Conservation (phyloP, 2,888 invertebrate species). For the Cabera pusaria region DNA sequence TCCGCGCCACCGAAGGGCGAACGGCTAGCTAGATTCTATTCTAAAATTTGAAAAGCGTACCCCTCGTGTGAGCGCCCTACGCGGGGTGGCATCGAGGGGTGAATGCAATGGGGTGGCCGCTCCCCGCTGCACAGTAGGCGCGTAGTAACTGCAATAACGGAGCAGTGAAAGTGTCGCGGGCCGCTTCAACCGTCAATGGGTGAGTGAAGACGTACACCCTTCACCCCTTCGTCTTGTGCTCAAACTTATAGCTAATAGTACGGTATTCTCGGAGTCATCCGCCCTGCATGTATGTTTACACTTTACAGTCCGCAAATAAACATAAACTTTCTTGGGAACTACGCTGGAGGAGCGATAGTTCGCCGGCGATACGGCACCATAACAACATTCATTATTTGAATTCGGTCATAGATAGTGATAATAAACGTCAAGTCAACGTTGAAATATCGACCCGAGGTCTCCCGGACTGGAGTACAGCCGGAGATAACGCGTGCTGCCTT, state of each 20-base stretch:
- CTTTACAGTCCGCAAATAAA: slow-evolving; percentile 27
- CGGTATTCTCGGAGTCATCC: slow-evolving; percentile 52
- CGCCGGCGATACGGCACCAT: neutral
- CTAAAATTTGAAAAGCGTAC: slow-evolving; percentile 65
- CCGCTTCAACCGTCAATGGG: slow-evolving; percentile 82
- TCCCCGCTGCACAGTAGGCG: slow-evolving; percentile 75
- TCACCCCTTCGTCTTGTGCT: slow-evolving; percentile 76
- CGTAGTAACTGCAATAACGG: slow-evolving; percentile 82
- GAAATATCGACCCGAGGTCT: neutral
- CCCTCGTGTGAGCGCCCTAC: slow-evolving; percentile 67
- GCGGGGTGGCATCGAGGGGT: slow-evolving; percentile 63
- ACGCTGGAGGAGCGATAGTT: no score
- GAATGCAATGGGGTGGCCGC: slow-evolving; percentile 71
- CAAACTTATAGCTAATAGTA: slow-evolving; percentile 75
- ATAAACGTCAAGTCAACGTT: slow-evolving; percentile 17
- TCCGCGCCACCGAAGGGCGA: slow-evolving; percentile 33
- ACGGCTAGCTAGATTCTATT: slow-evolving; percentile 51
- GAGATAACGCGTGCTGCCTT: slow-evolving; percentile 5
- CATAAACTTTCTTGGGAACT: slow-evolving; percentile 22
- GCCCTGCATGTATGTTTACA: slow-evolving; percentile 37
- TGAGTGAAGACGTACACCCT: slow-evolving; percentile 80
- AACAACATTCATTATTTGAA: slow-evolving; percentile 4
- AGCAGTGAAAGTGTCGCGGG: slow-evolving; percentile 83
- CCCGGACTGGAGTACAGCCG: neutral
- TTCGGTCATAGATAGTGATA: slow-evolving; percentile 21